Percentiles rank a stretch among this genome's conserved stretches.
Conservation (phyloP, 2,113 vertebrate species). For the Kryptolebias marmoratus region DNA sequence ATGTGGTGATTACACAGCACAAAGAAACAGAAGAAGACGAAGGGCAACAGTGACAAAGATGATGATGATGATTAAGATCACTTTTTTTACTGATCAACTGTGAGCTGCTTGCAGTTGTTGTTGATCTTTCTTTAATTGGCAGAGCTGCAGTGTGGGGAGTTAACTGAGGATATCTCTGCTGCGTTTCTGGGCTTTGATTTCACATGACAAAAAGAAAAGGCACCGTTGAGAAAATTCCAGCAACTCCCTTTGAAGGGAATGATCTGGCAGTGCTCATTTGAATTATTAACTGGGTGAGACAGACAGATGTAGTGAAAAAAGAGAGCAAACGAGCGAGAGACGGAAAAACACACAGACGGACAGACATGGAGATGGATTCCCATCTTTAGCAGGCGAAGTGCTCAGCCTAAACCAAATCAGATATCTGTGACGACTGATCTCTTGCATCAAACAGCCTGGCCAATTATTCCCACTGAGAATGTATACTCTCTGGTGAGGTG, state of each 20-base stretch:
- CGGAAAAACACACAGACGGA: slow-evolving; percentile 25
- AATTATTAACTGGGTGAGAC: slow-evolving; percentile 73
- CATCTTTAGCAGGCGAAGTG: slow-evolving; percentile 26
- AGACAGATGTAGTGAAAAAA: slow-evolving; percentile 32
- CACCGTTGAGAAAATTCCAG: slow-evolving; percentile 69
- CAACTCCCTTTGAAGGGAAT: slow-evolving; percentile 71
- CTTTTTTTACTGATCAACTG: slow-evolving; percentile 45
- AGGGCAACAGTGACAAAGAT: slow-evolving; percentile 48
- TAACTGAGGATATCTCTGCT: slow-evolving; percentile 58
- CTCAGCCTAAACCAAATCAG: slow-evolving; percentile 19
- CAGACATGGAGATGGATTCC: slow-evolving; percentile 45
- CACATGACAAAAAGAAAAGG: slow-evolving; percentile 72
- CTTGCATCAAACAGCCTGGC: slow-evolving; percentile 40
- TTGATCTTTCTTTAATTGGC: slow-evolving; percentile 71
- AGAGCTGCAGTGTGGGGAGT: slow-evolving; percentile 42
- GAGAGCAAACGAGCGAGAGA: slow-evolving; percentile 44
- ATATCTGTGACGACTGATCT: slow-evolving; percentile 27
- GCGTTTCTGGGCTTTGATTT: slow-evolving; percentile 71
- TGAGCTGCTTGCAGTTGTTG: slow-evolving; percentile 39
- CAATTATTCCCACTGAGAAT: slow-evolving; percentile 48
- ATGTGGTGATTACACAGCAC: slow-evolving; percentile 56
- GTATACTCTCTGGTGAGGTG: slow-evolving; percentile 15
- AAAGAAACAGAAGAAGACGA: slow-evolving; percentile 52
- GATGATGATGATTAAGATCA: slow-evolving; percentile 50
- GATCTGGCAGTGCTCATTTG: slow-evolving; percentile 73